These are phyloP conservation scores for Poecilia velifera DNA, from an alignment of 2,797 vertebrate genomes.

Conservation along the genomic window DNA sequence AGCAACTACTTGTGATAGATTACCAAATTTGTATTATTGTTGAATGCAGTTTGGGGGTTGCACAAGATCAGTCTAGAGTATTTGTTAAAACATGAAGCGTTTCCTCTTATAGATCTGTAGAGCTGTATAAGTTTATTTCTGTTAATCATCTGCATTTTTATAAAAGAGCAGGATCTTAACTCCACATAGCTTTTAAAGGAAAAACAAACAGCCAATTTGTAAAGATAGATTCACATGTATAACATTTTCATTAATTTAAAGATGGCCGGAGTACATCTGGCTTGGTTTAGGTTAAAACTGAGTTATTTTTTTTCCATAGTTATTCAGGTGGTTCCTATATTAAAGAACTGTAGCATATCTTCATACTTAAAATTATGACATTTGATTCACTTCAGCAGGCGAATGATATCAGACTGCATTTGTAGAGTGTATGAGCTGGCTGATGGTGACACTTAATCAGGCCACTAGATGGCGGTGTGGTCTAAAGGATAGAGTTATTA, in stretches of 20 bases:
- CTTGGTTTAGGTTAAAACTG: background rate
- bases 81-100: background rate
- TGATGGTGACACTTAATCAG: background rate
- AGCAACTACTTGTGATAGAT: too few species aligned
- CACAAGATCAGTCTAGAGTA: background rate
- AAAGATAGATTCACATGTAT: background rate
- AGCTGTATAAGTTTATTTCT: background rate
- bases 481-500: background rate
- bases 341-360: background rate
- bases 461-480: slow-evolving; percentile 60
- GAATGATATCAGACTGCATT: background rate
- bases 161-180: background rate
- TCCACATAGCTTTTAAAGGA: background rate
- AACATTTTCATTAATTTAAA: background rate
- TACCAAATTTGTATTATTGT: background rate
- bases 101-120: background rate
- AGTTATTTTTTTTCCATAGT: background rate
- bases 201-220: background rate
- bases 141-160: background rate
- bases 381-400: background rate
- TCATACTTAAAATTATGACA: background rate
- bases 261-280: background rate
- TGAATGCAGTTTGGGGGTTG: too few species aligned
- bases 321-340: background rate
- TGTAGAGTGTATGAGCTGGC: background rate